These are phyloP conservation scores for Geopemphigus sp. DNA, from an alignment of 1,140 invertebrate species.

Conservation along the genomic window DNA sequence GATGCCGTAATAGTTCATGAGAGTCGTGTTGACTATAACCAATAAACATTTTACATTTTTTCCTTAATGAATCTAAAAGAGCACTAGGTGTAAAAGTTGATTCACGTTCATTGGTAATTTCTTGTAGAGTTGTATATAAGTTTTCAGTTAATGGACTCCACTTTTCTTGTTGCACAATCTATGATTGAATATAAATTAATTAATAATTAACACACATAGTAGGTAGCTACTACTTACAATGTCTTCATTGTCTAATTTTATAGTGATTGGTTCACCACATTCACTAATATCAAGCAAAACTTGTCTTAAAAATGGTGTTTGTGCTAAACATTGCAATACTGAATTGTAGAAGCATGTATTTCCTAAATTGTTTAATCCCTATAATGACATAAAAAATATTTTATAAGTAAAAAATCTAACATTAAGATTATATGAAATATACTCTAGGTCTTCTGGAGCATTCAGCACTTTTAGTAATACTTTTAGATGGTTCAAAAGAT, in stretches of 20 bases:
- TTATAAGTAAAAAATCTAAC: background rate
- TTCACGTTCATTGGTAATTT: slow-evolving; percentile 54
- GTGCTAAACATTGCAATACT: slow-evolving; percentile 85
- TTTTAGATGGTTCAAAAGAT: slow-evolving; percentile 21
- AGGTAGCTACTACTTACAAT: slow-evolving; percentile 41
- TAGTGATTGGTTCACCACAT: slow-evolving; percentile 66
- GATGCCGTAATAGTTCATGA: slow-evolving; percentile 87
- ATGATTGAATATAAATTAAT: slow-evolving; percentile 8
- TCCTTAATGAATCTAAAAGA: slow-evolving; percentile 72
- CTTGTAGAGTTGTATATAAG: slow-evolving; percentile 63
- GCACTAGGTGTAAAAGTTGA: slow-evolving; percentile 65
- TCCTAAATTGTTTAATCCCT: slow-evolving; percentile 81
- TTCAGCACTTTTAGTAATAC: slow-evolving; percentile 24
- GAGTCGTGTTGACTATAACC: slow-evolving; percentile 96
- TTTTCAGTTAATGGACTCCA: slow-evolving; percentile 69
- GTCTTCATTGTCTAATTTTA: slow-evolving; percentile 66
- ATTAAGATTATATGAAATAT: background rate
- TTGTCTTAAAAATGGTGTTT: slow-evolving; percentile 76
- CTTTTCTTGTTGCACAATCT: slow-evolving; percentile 66
- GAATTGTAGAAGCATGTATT: slow-evolving; percentile 98
- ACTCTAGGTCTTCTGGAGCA: slow-evolving; percentile 41
- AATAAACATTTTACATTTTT: slow-evolving; percentile 78
- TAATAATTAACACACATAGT: background rate
- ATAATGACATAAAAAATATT: slow-evolving; percentile 12
- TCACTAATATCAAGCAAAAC: slow-evolving; percentile 69